Evolutionary conservation across 2,113 vertebrate species (phyloP).

Genomic region (Theropithecus gelada): DNA sequence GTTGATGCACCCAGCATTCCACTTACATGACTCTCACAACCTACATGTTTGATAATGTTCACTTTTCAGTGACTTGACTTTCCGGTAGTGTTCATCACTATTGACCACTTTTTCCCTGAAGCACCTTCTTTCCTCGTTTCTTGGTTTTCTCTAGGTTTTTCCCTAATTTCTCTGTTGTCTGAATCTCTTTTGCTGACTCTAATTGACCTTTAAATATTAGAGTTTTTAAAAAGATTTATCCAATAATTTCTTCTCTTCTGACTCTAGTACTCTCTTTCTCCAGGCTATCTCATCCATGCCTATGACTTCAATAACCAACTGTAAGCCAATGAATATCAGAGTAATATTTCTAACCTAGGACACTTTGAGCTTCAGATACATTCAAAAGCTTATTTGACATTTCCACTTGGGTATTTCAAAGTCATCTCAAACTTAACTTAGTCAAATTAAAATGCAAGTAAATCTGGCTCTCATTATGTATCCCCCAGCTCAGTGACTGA

Average conservation of each 20-base stretch:
- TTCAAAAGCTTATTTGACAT: background rate
- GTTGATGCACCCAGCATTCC: background rate
- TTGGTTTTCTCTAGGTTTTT: background rate
- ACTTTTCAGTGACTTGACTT: background rate
- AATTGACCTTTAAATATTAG: background rate
- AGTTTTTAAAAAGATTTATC: background rate
- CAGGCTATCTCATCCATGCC: background rate
- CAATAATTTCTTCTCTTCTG: background rate
- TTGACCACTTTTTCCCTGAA: background rate
- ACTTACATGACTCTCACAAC: background rate
- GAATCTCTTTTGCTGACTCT: background rate
- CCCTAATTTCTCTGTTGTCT: background rate
- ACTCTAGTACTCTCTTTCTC: background rate
- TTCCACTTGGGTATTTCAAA: background rate
- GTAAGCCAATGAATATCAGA: background rate
- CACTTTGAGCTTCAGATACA: background rate
- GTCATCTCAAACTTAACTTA: background rate
- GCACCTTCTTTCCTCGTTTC: background rate
- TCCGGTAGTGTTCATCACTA: background rate
- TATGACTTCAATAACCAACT: background rate
- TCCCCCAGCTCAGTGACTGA: background rate
- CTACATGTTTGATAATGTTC: background rate
- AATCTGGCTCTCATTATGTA: background rate
- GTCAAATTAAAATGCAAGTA: conserved; percentile 37
- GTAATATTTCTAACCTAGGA: background rate